Conservation (phyloP, 2,888 invertebrate genomes). For the Tridacna gigas region DNA sequence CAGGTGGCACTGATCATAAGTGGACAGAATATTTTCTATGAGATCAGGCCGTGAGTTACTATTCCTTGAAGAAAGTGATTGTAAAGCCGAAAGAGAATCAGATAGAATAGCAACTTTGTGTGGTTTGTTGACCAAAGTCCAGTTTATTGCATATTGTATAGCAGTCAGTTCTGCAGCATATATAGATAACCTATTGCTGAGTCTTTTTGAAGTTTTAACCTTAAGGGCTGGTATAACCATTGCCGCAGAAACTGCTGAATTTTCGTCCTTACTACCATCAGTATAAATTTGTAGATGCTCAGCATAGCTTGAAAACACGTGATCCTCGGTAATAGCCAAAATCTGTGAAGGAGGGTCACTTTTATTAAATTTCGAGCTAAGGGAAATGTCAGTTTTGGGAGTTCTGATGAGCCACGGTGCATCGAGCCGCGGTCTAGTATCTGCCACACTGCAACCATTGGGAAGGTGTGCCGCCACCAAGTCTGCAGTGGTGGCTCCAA, state of each 20-base stretch:
- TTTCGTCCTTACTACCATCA: too few species aligned
- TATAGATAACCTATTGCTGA: neutral
- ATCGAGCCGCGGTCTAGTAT: neutral
- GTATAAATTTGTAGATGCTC: too few species aligned
- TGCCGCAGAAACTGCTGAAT: too few species aligned
- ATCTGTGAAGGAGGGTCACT: slow-evolving; percentile 15
- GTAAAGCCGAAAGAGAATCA: too few species aligned
- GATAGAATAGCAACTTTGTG: too few species aligned
- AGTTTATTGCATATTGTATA: too few species aligned
- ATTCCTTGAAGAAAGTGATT: too few species aligned
- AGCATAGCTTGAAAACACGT: neutral
- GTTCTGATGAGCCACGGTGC: slow-evolving; percentile 8
- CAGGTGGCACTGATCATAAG: slow-evolving; percentile 4
- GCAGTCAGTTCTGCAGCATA: too few species aligned
- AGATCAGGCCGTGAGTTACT: neutral
- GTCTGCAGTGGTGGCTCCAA: neutral
- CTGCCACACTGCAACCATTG: neutral
- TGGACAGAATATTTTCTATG: neutral
- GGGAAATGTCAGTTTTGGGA: slow-evolving; percentile 6
- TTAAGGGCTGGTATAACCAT: too few species aligned
- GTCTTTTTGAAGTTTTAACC: too few species aligned
- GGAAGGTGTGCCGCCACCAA: neutral
- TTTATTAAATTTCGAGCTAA: slow-evolving; percentile 1
- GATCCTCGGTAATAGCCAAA: slow-evolving; percentile 3
- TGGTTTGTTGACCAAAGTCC: too few species aligned